Evolutionary conservation across 64 coral and sea anemone species (phyloP), one percentile per base, ranked within the genome.

Genomic region (Cladopsammia gracilis): DNA sequence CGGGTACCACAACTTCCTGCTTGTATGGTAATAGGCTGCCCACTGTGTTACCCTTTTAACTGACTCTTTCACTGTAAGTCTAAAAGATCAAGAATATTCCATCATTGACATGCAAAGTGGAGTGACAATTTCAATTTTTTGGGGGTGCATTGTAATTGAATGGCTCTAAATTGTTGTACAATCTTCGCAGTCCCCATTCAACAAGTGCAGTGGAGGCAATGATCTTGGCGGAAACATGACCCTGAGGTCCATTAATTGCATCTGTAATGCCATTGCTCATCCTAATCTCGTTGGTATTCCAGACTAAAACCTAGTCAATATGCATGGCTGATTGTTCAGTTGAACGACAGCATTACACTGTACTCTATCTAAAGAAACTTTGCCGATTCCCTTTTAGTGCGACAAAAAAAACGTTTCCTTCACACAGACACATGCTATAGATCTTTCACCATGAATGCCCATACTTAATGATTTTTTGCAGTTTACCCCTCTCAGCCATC

Each of bases 71-170:
- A 75, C 75, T 24, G 86, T 74, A 42, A 22, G 1, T 16, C 86
- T 69, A 23, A 89, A 89, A 12, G 71, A 89, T 45, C 86, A 75
- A 14, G 10, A n/a, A 42, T 89, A 89, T 57, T 89, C 86, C 16
- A 57, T 15, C 71, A 34, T 57, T 9, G 86, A 89, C 86, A 89
- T 89, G 86, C 2, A 89, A 68, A 18, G 56, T 89, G 7, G 86
- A 52, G 57, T 89, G 86, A 25, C 71, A 89, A 62, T 89, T 89
- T 58, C n/a, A 89, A 22, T 59, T 89, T 89, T n/a, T n/a, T n/a
- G n/a, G n/a, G 18, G 57, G 18, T 18, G 18, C 7, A 9, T 76
- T 48, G 54, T 76, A 85, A 70, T 73, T 24, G 43, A 72, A 73
- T 19, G 49, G 20, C 26, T 50, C 9, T 12, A 92, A 16, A 49